Evolutionary conservation across 2,113 vertebrate genomes (phyloP), one percentile per base, ranked within the genome.

Genomic region (Anolis sagrei): DNA sequence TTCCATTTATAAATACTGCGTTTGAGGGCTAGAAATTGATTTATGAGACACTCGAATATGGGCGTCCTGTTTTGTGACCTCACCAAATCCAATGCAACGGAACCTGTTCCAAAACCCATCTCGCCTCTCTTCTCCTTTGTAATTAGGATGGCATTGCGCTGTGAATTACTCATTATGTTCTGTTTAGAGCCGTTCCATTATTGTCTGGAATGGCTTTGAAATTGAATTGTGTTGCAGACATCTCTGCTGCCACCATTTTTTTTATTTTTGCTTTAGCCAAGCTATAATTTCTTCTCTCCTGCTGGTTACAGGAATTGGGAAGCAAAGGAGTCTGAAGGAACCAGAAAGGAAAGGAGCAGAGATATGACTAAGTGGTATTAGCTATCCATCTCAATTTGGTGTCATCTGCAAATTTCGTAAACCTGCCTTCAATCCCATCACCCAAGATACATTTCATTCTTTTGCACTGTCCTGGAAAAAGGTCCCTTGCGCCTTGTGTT

Each of bases 151-250:
- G 89, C 90, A 92, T 93, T 93, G 93, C 19, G 62, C 76, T 85
- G 88, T 89, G 89, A 93, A 94, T 93, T 92, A 90, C 89, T 91
- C 79, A 91, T 90, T 90, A 89, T 78, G 87, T 94, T 95, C 93
- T 95, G 91, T 93, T 94, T 92, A 88, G 91, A 93, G 84, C 80
- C 85, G 85, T 95, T 93, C 85, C 84, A 89, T 95, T 94, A 94
- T 93, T 94, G 90, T 79, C 88, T 91, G 88, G 84, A 92, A 94
- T 90, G 79, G 76, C 88, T 91, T 88, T 89, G 91, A 92, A 93
- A 93, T 91, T 91, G 92, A 91, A 93, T 92, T 94, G 89, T 49
- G 76, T 75, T 86, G 90, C 83, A 80, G 77, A 64, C 68, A 90
- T 84, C 74, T 89, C 88, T 75, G 61, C 85, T 1, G 0, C 61